Conservation (phyloP, 2,113 vertebrate species). For the Andinoacara biseriatus region DNA sequence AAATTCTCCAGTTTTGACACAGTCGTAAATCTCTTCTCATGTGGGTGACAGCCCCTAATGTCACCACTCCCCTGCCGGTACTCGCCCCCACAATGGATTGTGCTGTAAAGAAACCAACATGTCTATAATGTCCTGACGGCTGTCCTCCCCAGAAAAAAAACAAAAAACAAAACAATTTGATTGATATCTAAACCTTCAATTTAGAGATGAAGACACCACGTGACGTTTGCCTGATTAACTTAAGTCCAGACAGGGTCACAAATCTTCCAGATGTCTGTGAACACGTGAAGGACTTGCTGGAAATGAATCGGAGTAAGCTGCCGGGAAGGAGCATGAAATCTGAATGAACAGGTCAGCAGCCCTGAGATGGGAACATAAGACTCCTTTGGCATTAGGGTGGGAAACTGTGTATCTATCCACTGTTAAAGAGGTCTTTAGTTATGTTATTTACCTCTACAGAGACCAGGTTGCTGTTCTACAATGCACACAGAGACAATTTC, state of each 20-base stretch:
- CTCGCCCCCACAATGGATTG: slow-evolving; percentile 36
- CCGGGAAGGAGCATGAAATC: slow-evolving; percentile 25
- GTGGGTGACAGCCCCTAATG: slow-evolving; percentile 43
- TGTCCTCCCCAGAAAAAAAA: slow-evolving; percentile 13
- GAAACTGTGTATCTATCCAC: background rate
- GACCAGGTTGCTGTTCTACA: slow-evolving; percentile 1
- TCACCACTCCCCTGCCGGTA: slow-evolving; percentile 1
- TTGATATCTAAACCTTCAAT: slow-evolving; percentile 50
- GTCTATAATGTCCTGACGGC: slow-evolving; percentile 29
- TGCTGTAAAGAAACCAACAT: slow-evolving; percentile 12
- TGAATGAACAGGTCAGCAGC: background rate
- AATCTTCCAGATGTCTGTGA: slow-evolving; percentile 40
- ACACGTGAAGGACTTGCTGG: slow-evolving; percentile 28
- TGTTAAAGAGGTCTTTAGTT: background rate
- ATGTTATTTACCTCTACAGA: background rate
- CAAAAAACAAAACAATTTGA: background rate
- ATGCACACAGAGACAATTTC: background rate
- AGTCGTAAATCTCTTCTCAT: slow-evolving; percentile 61
- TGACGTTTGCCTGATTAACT: slow-evolving; percentile 57
- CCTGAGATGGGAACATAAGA: background rate
- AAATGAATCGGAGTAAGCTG: slow-evolving; percentile 38
- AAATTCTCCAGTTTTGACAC: slow-evolving; percentile 56
- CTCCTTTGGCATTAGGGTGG: background rate
- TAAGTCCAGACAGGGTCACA: slow-evolving; percentile 8
- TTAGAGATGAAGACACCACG: slow-evolving; percentile 30